These are phyloP conservation scores for Oreocharis arfaki DNA, from an alignment of 2,113 vertebrate genomes.

Conservation along the genomic window DNA sequence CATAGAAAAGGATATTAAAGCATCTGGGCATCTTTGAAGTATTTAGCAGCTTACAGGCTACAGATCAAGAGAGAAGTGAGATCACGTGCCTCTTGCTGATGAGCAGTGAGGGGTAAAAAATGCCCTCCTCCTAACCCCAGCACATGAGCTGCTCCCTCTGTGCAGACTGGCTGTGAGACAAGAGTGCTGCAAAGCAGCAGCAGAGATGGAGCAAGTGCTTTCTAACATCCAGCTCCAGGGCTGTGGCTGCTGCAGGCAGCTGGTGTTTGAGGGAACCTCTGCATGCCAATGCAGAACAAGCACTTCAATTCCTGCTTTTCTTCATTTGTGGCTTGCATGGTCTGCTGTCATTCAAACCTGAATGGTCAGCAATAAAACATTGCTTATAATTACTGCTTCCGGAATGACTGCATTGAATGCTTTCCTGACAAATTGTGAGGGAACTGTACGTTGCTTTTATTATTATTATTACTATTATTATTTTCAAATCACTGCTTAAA, in stretches of 20 bases:
- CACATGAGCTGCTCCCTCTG: not conserved
- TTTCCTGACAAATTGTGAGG: constrained; percentile 38
- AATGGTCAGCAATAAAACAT: constrained; percentile 14
- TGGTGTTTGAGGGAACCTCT: not conserved
- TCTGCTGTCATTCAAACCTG: constrained; percentile 26
- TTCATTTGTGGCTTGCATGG: not conserved
- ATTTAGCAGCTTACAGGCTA: not conserved
- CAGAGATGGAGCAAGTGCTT: not conserved
- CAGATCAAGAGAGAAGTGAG: not conserved
- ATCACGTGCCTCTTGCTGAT: not conserved
- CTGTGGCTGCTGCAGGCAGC: not conserved
- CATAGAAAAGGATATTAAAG: not conserved
- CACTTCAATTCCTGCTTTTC: not conserved
- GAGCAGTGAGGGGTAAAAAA: not conserved
- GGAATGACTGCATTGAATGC: constrained; percentile 29
- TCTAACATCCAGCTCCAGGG: not conserved
- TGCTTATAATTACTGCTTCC: constrained; percentile 42
- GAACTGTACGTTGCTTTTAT: not conserved
- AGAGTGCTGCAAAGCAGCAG: not conserved
- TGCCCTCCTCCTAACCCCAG: not conserved
- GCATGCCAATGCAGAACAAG: not conserved
- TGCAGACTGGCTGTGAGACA: not conserved
- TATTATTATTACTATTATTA: constrained; percentile 66
- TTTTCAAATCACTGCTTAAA: constrained; percentile 70
- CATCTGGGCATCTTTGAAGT: not conserved